Evolutionary conservation across 2,888 invertebrate genomes (phyloP).

Genomic region (Heliconius aoede): DNA sequence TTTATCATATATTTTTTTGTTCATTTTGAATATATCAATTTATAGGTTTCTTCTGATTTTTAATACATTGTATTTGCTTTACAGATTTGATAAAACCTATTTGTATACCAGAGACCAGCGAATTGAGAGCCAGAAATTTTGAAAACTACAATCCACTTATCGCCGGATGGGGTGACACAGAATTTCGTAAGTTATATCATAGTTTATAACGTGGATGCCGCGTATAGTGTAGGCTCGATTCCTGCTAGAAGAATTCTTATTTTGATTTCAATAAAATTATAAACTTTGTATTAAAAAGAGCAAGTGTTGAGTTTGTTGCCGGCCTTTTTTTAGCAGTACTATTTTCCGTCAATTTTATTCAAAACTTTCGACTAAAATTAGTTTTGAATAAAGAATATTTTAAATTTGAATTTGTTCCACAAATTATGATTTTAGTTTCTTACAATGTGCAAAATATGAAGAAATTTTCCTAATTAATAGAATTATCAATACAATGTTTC

Average conservation of each 20-base stretch:
- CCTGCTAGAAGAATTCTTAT: no score
- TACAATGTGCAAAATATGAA: no score
- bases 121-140: slow-evolving; percentile 81
- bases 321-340: no score
- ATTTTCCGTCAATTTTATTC: no score
- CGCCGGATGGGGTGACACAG: slow-evolving; percentile 92
- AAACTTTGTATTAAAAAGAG: no score
- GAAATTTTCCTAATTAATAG: background rate
- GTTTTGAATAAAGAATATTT: no score
- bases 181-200: slow-evolving; percentile 85
- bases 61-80: slow-evolving; percentile 52
- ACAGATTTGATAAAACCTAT: slow-evolving; percentile 88
- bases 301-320: no score
- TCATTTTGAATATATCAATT: background rate
- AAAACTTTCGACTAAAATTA: no score
- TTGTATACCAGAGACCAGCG: slow-evolving; percentile 86
- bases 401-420: no score
- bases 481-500: background rate
- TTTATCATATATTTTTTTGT: background rate
- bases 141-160: slow-evolving; percentile 86
- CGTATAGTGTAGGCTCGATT: no score
- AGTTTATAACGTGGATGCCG: background rate
- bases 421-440: no score
- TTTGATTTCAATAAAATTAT: no score
- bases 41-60: background rate